Evolutionary conservation across 2,113 vertebrate species (phyloP).

Genomic region (Siniperca chuatsi): DNA sequence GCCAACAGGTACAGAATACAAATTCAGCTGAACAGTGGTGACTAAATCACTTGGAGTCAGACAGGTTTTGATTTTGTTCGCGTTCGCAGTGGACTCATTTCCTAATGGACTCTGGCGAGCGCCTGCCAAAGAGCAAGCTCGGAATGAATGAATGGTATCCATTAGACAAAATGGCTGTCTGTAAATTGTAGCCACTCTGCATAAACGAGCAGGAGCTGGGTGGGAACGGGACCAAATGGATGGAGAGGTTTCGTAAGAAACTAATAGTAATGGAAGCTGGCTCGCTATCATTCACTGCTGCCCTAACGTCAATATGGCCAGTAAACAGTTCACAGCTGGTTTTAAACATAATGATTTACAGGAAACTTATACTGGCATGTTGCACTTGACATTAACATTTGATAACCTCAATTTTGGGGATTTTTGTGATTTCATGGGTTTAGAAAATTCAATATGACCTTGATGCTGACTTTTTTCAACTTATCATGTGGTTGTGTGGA

Average conservation of each 20-base stretch:
- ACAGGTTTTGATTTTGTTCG: slow-evolving; percentile 63
- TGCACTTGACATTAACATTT: background rate
- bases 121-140: slow-evolving; percentile 69
- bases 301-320: slow-evolving; percentile 25
- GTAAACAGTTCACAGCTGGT: slow-evolving; percentile 50
- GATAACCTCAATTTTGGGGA: background rate
- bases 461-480: background rate
- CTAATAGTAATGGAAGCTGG: slow-evolving; percentile 43
- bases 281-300: slow-evolving; percentile 42
- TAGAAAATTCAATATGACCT: background rate
- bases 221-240: slow-evolving; percentile 54
- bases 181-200: slow-evolving; percentile 72
- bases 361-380: slow-evolving; percentile 17
- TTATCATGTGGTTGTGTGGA: background rate
- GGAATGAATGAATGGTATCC: slow-evolving; percentile 70
- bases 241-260: slow-evolving; percentile 43
- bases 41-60: slow-evolving; percentile 50
- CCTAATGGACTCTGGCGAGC: slow-evolving; percentile 73
- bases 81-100: slow-evolving; percentile 67
- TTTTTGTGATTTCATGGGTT: background rate
- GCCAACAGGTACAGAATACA: slow-evolving; percentile 33
- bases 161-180: slow-evolving; percentile 73
- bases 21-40: slow-evolving; percentile 29
- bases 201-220: slow-evolving; percentile 51
- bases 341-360: slow-evolving; percentile 43